These are phyloP conservation scores for Campylorhamphus procurvoides DNA, from an alignment of 2,113 vertebrate genomes.

Conservation along the genomic window DNA sequence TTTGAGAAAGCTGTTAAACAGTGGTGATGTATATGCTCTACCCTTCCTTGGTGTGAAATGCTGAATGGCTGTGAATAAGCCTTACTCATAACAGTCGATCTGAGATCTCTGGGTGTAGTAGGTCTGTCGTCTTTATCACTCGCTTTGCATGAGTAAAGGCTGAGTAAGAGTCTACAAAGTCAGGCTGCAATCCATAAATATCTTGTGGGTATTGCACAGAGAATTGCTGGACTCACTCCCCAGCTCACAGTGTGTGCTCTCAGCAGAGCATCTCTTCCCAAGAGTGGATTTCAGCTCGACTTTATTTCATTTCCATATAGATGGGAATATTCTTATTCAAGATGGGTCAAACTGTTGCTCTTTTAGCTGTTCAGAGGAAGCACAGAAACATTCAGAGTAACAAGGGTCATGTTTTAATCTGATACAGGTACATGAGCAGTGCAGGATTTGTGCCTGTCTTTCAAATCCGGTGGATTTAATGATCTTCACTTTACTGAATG, in stretches of 20 bases:
- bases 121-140: not conserved
- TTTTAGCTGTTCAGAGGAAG: not conserved
- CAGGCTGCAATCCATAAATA: not conserved
- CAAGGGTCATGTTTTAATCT: not conserved
- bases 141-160: not conserved
- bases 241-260: not conserved
- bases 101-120: not conserved
- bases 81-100: not conserved
- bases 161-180: conserved; percentile 41
- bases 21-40: not conserved
- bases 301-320: not conserved
- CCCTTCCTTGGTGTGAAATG: not conserved
- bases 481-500: not conserved
- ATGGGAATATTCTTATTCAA: not conserved
- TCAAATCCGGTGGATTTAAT: not conserved
- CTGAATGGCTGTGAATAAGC: not conserved
- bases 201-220: not conserved
- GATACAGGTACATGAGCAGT: not conserved
- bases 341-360: not conserved
- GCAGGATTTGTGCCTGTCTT: not conserved
- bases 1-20: not conserved
- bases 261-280: not conserved
- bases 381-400: not conserved
- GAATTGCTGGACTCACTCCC: not conserved
- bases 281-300: not conserved